Evolutionary conservation across 64 coral and sea anemone species (phyloP).

Genomic region (Platygyra sinensis): DNA sequence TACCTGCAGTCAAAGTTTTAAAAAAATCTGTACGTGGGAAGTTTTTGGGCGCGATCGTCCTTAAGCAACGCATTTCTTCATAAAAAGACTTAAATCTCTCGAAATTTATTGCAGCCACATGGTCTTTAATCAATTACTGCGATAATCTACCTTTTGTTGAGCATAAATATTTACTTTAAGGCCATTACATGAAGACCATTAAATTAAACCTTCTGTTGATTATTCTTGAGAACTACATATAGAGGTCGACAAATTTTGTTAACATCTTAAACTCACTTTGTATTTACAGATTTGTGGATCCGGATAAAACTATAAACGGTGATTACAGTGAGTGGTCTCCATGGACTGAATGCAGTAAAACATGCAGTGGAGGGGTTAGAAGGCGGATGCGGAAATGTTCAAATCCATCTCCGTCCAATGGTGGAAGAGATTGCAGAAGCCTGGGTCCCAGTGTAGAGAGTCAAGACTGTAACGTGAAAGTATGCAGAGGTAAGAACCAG

Average conservation of each 20-base stretch:
- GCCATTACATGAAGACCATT: no score
- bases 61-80: no score
- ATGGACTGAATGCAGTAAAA: slow-evolving; percentile 72
- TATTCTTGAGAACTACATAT: neutral
- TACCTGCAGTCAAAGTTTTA: no score
- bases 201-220: no score
- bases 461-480: slow-evolving; percentile 42
- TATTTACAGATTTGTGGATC: slow-evolving; percentile 25
- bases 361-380: slow-evolving; percentile 61
- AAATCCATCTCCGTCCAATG: slow-evolving; percentile 63
- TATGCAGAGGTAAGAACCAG: slow-evolving; percentile 16
- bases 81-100: no score
- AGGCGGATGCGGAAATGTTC: slow-evolving; percentile 79
- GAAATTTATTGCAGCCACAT: no score
- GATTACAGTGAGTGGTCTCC: slow-evolving; percentile 72
- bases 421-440: slow-evolving; percentile 62
- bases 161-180: no score
- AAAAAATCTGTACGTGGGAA: no score
- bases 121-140: no score
- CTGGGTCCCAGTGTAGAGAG: slow-evolving; percentile 68
- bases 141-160: no score
- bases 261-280: no score
- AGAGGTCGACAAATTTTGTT: neutral
- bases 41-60: no score
- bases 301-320: slow-evolving; percentile 29